Percentiles rank a stretch among this genome's conserved stretches.
Evolutionary conservation across 2,797 vertebrate species (phyloP).

Genomic region (Babyrousa celebensis): DNA sequence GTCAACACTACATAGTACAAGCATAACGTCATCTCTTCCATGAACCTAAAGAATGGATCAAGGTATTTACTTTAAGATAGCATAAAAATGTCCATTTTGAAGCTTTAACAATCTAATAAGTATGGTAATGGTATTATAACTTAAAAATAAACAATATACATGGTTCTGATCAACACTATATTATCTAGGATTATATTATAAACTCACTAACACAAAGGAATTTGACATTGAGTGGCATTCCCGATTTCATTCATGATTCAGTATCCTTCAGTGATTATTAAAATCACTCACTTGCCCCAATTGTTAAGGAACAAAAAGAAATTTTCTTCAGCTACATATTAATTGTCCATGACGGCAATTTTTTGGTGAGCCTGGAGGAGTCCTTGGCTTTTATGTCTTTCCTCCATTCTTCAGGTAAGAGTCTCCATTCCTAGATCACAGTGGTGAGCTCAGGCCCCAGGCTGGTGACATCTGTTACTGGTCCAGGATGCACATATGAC

Average conservation of each 20-base stretch:
- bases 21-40: not conserved
- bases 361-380: not conserved
- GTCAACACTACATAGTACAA: not conserved
- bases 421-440: not conserved
- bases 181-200: not conserved
- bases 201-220: not conserved
- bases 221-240: not conserved
- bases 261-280: not conserved
- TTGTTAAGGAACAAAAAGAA: not conserved
- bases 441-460: not conserved
- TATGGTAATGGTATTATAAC: not conserved
- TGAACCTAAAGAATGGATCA: not conserved
- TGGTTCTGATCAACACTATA: not conserved
- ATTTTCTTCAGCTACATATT: not conserved
- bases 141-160: not conserved
- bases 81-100: not conserved
- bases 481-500: not conserved
- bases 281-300: not conserved
- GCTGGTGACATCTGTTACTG: not conserved
- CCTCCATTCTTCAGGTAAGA: not conserved
- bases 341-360: not conserved
- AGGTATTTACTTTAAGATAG: constrained; percentile 27
- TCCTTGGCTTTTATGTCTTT: not conserved
- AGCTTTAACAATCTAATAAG: not conserved
- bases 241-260: constrained; percentile 47